Base-by-base conservation (phyloP, 2,113 vertebrate genomes). In the Sylvietta virens region DNA sequence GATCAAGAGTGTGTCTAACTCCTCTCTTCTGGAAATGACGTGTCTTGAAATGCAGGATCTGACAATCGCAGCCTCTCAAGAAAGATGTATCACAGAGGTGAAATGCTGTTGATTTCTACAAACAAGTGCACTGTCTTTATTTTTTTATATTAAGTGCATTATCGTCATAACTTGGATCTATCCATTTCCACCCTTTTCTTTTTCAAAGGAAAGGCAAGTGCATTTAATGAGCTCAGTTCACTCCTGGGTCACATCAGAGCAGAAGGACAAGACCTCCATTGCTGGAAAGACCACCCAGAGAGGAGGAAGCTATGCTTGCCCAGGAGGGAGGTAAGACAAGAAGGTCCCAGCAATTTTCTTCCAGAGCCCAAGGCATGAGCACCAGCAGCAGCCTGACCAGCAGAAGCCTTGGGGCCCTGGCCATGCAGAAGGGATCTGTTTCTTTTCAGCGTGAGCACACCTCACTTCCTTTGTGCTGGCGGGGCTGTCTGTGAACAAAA, bases 231-330 rank as follows among this genome's bases (percentile, higher is more conserved):
- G 85, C 26, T 92, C n/a, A 6, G 90, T 97, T 97, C 90, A 90
- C 28, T 69, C 90, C 74, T 77, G 56, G 90, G 95, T 96, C 95
- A 94, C 39, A 65, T 30, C 56, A 66, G 76, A 92, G 81, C 16
- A 13, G 71, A 83, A 95, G 90, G 79, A 95, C 72, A 90, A 92
- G 89, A 83, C 88, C 48, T 83, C 85, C 76, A 39, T 77, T 56
- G 70, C 72, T 81, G 67, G 88, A 33, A 81, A 81, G 94, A 95
- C 92, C 95, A 96, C 94, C 90, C 95, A 97, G 67, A 80, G 48
- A 92, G 91, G 11, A 78, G 73, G 70, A 95, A 79, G 81, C 56
- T 62, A 42, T 0, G 3, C 62, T 88, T 82, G 54, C 56, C 67
- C 62, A 51, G 47, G 39, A 85, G 74, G 39, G 94, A 95, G 47